phyloP scores from a whole-genome alignment of 2,888 invertebrate genomes.

The Lingula anatina region DNA sequence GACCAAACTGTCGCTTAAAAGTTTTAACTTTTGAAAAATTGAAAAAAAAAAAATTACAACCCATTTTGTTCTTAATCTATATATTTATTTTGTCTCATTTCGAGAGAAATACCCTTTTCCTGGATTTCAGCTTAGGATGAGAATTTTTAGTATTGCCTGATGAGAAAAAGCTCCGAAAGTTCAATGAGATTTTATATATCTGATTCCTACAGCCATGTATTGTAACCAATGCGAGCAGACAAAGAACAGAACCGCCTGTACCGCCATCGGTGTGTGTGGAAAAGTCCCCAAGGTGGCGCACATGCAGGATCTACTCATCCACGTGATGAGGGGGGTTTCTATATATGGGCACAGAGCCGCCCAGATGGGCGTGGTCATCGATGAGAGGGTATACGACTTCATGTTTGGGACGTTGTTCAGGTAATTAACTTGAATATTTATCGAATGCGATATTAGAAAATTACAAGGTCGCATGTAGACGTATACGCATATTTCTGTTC shows the following conservation, averaged over 20 bases:
- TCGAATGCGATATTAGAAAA: not conserved
- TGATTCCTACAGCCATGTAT: constrained; percentile 38
- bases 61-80: too few relatives aligned
- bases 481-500: too few relatives aligned
- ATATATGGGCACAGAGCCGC: constrained; percentile 17
- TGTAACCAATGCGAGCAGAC: constrained; percentile 35
- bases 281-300: constrained; percentile 23
- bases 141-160: too few relatives aligned
- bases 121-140: too few relatives aligned
- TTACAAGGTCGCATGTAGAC: too few relatives aligned
- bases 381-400: constrained; percentile 17
- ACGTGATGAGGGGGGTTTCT: constrained; percentile 17
- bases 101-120: too few relatives aligned
- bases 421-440: constrained; percentile 9
- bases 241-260: constrained; percentile 23
- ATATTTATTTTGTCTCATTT: too few relatives aligned
- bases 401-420: constrained; percentile 22
- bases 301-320: constrained; percentile 25
- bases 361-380: constrained; percentile 13
- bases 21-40: too few relatives aligned
- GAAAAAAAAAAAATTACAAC: too few relatives aligned
- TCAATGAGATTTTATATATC: too few relatives aligned
- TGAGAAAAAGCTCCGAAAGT: too few relatives aligned
- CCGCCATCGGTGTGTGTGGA: constrained; percentile 29
- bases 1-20: too few relatives aligned